These are phyloP conservation scores for Simalia tracyae DNA, from an alignment of 2,797 vertebrate genomes.

Conservation along the genomic window DNA sequence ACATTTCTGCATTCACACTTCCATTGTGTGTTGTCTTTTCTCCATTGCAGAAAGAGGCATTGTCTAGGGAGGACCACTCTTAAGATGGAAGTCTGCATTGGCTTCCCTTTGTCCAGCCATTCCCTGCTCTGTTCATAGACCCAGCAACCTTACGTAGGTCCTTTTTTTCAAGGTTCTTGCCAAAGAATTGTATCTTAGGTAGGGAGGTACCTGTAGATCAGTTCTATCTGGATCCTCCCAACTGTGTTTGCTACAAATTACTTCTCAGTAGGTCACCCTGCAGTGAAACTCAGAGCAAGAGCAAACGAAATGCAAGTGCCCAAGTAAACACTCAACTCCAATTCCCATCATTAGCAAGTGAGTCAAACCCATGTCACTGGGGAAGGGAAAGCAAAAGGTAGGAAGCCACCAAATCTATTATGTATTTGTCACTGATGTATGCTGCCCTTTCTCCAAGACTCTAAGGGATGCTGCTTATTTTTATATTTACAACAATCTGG, in stretches of 20 bases:
- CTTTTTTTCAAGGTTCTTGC: background rate
- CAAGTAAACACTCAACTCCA: background rate
- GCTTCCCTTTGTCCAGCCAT: background rate
- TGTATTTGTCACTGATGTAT: background rate
- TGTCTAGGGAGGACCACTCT: background rate
- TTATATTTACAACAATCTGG: background rate
- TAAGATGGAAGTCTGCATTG: background rate
- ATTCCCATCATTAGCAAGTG: background rate
- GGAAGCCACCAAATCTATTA: background rate
- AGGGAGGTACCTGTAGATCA: background rate
- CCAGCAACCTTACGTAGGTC: background rate
- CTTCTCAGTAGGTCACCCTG: background rate
- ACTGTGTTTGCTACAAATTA: background rate
- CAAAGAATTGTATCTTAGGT: slow-evolving; percentile 1
- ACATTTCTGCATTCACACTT: background rate
- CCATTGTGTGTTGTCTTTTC: background rate
- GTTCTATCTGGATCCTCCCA: background rate
- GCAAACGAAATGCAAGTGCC: background rate
- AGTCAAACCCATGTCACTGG: too few species aligned
- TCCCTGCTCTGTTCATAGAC: background rate
- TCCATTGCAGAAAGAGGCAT: background rate
- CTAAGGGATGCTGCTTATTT: background rate
- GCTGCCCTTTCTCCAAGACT: background rate
- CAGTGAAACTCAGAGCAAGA: background rate
- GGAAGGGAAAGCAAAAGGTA: background rate